These are phyloP conservation scores for Lonchura striata DNA, from an alignment of 2,113 vertebrate genomes.

Conservation along the genomic window DNA sequence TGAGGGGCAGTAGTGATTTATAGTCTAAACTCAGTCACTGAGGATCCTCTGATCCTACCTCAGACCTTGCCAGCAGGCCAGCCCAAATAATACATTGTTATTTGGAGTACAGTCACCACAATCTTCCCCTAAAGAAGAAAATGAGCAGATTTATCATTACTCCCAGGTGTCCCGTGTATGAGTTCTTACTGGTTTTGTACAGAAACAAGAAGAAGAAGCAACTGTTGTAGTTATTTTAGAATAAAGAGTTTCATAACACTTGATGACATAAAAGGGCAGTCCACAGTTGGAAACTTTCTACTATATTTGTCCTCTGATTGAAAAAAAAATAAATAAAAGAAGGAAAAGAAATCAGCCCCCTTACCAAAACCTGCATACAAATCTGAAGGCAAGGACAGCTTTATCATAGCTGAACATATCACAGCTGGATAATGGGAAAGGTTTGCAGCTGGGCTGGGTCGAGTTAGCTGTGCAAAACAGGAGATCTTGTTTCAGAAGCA, in stretches of 20 bases:
- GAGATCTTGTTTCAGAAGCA: constrained; percentile 21
- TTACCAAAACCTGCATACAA: background rate
- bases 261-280: background rate
- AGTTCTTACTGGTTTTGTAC: background rate
- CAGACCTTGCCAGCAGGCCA: background rate
- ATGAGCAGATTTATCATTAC: background rate
- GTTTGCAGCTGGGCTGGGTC: background rate
- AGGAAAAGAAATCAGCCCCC: background rate
- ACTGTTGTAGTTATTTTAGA: background rate
- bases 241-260: background rate
- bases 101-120: background rate
- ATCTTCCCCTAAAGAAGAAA: background rate
- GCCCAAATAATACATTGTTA: background rate
- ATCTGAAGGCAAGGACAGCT: background rate
- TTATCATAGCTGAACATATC: background rate
- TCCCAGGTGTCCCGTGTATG: background rate
- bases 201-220: background rate
- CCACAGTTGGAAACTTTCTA: background rate
- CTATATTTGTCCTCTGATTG: background rate
- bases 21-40: background rate
- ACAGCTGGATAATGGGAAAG: background rate
- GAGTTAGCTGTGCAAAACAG: background rate
- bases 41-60: background rate
- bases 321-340: background rate
- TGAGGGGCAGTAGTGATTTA: background rate